Evolutionary conservation across 2,797 vertebrate genomes (phyloP).

Genomic region (Anableps anableps): DNA sequence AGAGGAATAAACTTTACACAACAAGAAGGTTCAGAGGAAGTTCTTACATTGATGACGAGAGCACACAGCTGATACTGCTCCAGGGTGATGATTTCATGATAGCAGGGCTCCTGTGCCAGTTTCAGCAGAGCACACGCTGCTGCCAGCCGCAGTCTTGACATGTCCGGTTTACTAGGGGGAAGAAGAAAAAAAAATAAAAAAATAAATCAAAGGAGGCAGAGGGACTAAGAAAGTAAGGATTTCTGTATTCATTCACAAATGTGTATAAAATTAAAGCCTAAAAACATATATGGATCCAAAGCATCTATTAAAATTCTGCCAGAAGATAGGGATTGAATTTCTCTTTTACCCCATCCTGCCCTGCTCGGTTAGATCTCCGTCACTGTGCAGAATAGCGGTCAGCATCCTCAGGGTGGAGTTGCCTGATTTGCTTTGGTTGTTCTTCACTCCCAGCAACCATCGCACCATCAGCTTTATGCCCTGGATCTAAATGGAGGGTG

Average conservation of each 20-base stretch:
- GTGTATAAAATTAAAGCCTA: not conserved
- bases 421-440: conserved; percentile 97
- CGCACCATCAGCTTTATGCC: conserved; percentile 99
- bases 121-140: conserved; percentile 94
- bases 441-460: conserved; percentile 98
- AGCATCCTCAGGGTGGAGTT: conserved; percentile 95
- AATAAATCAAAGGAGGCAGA: not conserved
- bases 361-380: conserved; percentile 96
- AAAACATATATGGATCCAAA: not conserved
- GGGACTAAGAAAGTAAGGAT: not conserved
- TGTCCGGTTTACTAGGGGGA: conserved; percentile 91
- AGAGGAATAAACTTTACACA: not conserved
- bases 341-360: conserved; percentile 91
- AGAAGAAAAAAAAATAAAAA: too few relatives aligned
- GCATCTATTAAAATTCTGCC: not conserved
- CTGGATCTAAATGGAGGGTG: conserved; percentile 85
- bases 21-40: too few relatives aligned
- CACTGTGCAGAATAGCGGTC: conserved; percentile 95
- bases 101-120: conserved; percentile 97
- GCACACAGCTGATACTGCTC: conserved; percentile 97
- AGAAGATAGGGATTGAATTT: not conserved
- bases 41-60: conserved; percentile 95
- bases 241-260: not conserved
- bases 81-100: conserved; percentile 97
- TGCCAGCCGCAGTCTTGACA: conserved; percentile 95